Evolutionary conservation across 1,140 invertebrate genomes (phyloP).

Genomic region (Nixonia krombeini): DNA sequence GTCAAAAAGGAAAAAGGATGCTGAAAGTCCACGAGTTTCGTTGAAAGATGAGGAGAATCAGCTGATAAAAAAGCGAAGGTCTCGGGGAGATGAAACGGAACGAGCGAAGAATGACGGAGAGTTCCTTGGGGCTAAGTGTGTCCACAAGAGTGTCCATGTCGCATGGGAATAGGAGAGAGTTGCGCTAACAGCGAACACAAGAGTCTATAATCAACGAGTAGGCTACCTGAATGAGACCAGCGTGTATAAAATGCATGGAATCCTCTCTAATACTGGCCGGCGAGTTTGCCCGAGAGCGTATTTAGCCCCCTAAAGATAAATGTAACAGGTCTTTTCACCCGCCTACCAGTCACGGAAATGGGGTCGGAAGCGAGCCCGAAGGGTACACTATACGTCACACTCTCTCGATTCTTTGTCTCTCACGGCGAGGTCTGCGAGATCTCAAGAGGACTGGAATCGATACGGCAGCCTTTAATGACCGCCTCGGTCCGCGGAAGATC

Average conservation of each 20-base stretch:
- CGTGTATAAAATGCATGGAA: conserved; percentile 70
- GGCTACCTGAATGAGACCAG: conserved; percentile 59
- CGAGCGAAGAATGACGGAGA: conserved; percentile 28
- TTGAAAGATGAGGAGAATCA: neutral
- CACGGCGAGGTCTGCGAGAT: conserved; percentile 2
- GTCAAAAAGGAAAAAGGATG: neutral
- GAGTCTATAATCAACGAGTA: conserved; percentile 51
- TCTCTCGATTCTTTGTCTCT: conserved; percentile 3
- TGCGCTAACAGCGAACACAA: conserved; percentile 53
- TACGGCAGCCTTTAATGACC: conserved; percentile 14
- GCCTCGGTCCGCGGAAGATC: neutral
- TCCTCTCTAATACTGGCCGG: conserved; percentile 57
- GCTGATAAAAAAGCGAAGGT: conserved; percentile 11
- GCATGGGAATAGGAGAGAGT: conserved; percentile 30
- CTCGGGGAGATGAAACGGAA: conserved; percentile 9
- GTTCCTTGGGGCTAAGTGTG: conserved; percentile 47
- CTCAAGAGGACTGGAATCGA: conserved; percentile 13
- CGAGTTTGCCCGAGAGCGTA: conserved; percentile 58
- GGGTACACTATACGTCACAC: conserved; percentile 16
- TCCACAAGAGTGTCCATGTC: conserved; percentile 55
- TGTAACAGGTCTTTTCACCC: conserved; percentile 64
- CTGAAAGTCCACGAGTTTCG: too few relatives aligned
- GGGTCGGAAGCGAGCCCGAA: conserved; percentile 41
- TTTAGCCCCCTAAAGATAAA: conserved; percentile 60
- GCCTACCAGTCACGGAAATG: conserved; percentile 49